Evolutionary conservation across 2,797 vertebrate genomes (phyloP), one percentile per base, ranked within the genome.

Genomic region (Selene dorsalis): DNA sequence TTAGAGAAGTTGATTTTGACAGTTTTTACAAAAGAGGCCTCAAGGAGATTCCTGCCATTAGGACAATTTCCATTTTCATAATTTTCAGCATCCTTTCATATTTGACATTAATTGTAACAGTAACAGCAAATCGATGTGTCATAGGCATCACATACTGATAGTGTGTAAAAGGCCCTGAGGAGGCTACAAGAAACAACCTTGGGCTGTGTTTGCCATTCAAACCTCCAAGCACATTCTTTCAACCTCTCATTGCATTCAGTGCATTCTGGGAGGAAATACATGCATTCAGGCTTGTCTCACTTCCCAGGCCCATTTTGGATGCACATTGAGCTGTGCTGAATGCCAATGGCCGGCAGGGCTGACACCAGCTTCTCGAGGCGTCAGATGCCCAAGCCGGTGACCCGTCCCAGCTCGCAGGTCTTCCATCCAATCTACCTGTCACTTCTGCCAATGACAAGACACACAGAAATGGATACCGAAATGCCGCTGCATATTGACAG

Each of bases 371-470:
- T 88, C 70, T 71, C 87, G 75, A 82, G 71, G 75, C 75, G 65
- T 87, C 80, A 79, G 78, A 79, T 81, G 69, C 83, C 80, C 83
- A 66, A 85, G 79, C 84, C 59, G 70, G 68, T 93, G 92, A 94
- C 91, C 93, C 83, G 43, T 91, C 85, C 88, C 83, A 78, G 80
- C 85, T 80, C 58, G 57, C 80, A 64, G 73, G 84, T 76, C 89
- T 84, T 72, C 89, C 86, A 89, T 93, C 91, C 92, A 92, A 93
- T 92, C 90, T 87, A 88, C 85, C 89, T 80, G 92, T 94, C 94
- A 93, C 89, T 94, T 83, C 87, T 89, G 89, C 90, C 88, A 92
- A 87, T 77, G 90, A 85, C 84, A 64, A 85, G 89, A 88, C 90
- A 83, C 28, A 82, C 70, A 79, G 84, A 84, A 87, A 91, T 87